Percentiles rank a stretch among this genome's conserved stretches.
Evolutionary conservation across 2,113 vertebrate genomes (phyloP).

Genomic region (Ictalurus furcatus): DNA sequence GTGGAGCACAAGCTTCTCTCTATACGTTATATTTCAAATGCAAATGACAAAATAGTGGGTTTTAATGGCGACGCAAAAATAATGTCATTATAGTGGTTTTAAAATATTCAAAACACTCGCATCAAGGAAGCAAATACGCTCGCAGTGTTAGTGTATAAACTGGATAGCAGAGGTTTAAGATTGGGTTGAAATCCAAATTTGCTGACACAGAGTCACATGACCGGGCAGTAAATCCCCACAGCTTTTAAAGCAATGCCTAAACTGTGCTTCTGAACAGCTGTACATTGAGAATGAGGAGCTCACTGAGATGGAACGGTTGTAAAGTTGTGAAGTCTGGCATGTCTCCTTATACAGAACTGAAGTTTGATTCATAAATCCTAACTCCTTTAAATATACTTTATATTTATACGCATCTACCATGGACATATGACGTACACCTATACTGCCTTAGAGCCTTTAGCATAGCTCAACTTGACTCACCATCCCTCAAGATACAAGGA

Average conservation of each 20-base stretch:
- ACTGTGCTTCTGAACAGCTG: slow-evolving; percentile 24
- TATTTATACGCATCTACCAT: neutral
- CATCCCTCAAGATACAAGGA: neutral
- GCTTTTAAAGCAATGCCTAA: slow-evolving; percentile 42
- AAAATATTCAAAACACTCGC: neutral
- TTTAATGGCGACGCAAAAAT: neutral
- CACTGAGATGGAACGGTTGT: slow-evolving; percentile 21
- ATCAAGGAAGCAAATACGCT: neutral
- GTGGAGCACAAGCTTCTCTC: neutral
- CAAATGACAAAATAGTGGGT: neutral
- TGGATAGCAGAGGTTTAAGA: neutral
- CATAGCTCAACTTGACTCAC: neutral
- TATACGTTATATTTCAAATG: neutral
- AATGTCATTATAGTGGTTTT: neutral
- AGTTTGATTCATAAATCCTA: neutral
- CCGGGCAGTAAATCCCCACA: slow-evolving; percentile 55
- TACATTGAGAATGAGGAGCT: slow-evolving; percentile 29
- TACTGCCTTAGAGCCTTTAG: neutral
- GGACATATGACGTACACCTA: neutral
- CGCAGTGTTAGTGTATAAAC: neutral
- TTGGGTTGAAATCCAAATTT: slow-evolving; percentile 4
- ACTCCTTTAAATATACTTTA: neutral
- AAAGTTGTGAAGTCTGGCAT: neutral
- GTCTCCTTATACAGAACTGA: neutral
- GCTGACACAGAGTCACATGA: slow-evolving; percentile 44